Base-by-base conservation (phyloP, 2,797 vertebrate genomes). In the Premnoplex brunnescens region DNA sequence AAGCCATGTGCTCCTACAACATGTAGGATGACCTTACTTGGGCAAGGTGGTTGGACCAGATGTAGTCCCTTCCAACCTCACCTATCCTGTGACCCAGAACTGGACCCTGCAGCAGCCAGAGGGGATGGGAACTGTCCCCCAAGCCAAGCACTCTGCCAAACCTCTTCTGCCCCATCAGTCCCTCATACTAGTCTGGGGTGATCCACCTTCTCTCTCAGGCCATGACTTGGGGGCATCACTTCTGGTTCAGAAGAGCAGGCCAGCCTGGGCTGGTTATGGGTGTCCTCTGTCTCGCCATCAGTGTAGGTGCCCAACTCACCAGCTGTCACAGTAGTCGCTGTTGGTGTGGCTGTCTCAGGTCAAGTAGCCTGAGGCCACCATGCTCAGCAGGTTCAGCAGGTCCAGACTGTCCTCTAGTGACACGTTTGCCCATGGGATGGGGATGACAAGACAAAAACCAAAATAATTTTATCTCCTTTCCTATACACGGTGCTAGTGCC, bases 251-350 rank as follows among this genome's bases (percentile, higher is more conserved):
- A 43, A 32, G 18, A 63, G 19, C 36, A n/a, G 49, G 41, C 18
- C 43, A 49, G 15, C 51, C 36, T 37, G 36, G 43, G 43, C 74
- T 78, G 66, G 66, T 43, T 66, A 27, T 1, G 7, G 39, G 10
- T 16, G 39, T 16, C 55, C 23, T 9, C 46, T 46, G 48, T 58
- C 58, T 54, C 1, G 0, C 30, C 3, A 1, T 30, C 20, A 36
- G 15, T 26, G 34, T 36, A 26, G 56, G 23, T n/a, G 23, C 34
- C 23, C 56, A 36, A 36, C 34, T 36, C 34, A 26, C 16, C 56
- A 26, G 46, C 59, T 60, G 34, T 30, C 46, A 14, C 28, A 19
- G 39, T 1, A 12, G 7, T 3, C 51, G 14, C 0, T 8, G 4
- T 24, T 46, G 60, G 14, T 52, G 52, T 34, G 46, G 28, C 24